Evolutionary conservation across 2,797 vertebrate species (phyloP).

Genomic region (Leptatherina wallacei): DNA sequence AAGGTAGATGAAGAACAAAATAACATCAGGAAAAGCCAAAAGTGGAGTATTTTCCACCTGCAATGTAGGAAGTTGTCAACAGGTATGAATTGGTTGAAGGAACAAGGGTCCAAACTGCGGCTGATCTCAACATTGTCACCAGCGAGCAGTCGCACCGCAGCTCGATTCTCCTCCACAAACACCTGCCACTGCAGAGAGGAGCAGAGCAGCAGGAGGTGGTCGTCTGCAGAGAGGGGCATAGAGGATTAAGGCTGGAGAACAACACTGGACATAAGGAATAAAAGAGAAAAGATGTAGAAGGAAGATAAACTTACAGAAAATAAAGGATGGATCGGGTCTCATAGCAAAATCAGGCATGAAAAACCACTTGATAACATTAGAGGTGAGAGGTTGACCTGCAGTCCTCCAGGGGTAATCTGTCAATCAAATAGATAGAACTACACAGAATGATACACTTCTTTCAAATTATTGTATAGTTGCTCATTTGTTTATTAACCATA

Average conservation of each 20-base stretch:
- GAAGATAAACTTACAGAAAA: slow-evolving; percentile 78
- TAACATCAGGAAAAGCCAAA: neutral
- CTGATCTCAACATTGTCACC: slow-evolving; percentile 84
- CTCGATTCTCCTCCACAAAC: slow-evolving; percentile 83
- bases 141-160: slow-evolving; percentile 67
- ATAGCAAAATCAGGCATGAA: slow-evolving; percentile 86
- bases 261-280: neutral
- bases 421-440: neutral
- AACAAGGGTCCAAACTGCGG: slow-evolving; percentile 75
- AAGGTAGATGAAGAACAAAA: neutral
- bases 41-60: slow-evolving; percentile 60
- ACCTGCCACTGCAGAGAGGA: slow-evolving; percentile 86
- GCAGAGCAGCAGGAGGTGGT: slow-evolving; percentile 83
- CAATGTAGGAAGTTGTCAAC: slow-evolving; percentile 81
- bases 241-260: neutral
- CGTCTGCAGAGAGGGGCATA: slow-evolving; percentile 67
- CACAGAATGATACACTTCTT: neutral
- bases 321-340: slow-evolving; percentile 80
- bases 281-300: neutral
- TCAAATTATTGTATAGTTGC: neutral
- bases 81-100: slow-evolving; percentile 78
- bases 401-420: slow-evolving; percentile 87
- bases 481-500: neutral
- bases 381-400: slow-evolving; percentile 69
- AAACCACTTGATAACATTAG: slow-evolving; percentile 87